A percentile compares a stretch with the other conserved stretches of the same genome.
Evolutionary conservation across 2,888 invertebrate genomes (phyloP).

Genomic region (Myopa tessellatipennis): DNA sequence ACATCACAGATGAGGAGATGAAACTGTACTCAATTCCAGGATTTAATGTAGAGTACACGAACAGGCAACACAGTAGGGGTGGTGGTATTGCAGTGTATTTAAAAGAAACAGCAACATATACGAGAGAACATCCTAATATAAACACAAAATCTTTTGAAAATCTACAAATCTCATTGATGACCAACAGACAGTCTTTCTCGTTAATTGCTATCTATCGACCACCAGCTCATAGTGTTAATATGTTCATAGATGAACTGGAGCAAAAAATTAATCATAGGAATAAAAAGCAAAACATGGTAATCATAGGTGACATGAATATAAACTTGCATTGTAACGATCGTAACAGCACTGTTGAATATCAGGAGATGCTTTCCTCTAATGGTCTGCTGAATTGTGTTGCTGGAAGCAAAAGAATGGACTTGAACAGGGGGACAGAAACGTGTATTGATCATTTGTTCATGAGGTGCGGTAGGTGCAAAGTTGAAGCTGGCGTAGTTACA

Average conservation of each 20-base stretch:
- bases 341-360: neutral
- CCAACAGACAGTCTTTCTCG: neutral
- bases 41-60: neutral
- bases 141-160: no score
- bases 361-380: neutral
- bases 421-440: neutral
- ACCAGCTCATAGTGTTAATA: neutral
- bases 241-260: slow-evolving; percentile 4
- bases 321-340: slow-evolving; percentile 2
- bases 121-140: no score
- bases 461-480: neutral
- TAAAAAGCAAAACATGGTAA: neutral
- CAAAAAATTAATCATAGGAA: neutral
- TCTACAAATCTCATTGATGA: neutral
- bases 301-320: slow-evolving; percentile 17
- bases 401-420: slow-evolving; percentile 6
- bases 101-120: no score
- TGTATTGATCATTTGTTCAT: neutral
- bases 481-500: no score
- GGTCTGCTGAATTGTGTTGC: slow-evolving; percentile 2
- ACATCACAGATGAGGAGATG: slow-evolving; percentile 6
- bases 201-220: slow-evolving; percentile 17
- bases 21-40: neutral
- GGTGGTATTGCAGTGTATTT: no score
- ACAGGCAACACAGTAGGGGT: no score